Conservation (phyloP, 37 sponge, comb jelly and placozoan genomes). For the Beroe forskalii region DNA sequence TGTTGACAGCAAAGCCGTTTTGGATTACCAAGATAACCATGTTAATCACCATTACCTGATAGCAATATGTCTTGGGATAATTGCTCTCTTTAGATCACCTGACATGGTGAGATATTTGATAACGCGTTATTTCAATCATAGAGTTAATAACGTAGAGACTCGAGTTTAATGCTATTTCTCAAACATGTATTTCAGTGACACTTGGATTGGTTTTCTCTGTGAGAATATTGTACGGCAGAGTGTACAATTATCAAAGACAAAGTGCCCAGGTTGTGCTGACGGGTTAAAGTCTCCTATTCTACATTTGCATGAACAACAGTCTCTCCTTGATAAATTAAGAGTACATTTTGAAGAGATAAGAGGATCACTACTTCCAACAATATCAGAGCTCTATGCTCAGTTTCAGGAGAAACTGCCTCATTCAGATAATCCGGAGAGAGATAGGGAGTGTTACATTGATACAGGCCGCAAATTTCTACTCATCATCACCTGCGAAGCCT, state of each 20-base stretch:
- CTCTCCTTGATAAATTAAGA: background rate
- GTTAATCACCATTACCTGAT: no score
- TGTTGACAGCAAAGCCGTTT: no score
- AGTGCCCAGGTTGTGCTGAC: background rate
- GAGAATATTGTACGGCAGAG: background rate
- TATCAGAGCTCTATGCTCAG: background rate
- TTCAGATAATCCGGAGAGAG: background rate
- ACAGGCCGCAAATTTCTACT: background rate
- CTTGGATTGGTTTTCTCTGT: conserved; percentile 23
- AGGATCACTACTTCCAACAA: background rate
- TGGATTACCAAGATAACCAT: no score
- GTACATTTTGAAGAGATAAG: background rate
- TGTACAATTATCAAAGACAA: background rate
- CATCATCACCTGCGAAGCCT: background rate
- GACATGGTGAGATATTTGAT: no score
- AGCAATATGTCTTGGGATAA: no score
- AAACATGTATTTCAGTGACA: background rate
- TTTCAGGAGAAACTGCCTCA: background rate
- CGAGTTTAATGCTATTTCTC: background rate
- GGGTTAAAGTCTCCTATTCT: background rate
- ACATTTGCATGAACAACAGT: background rate
- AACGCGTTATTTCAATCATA: no score
- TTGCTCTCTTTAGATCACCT: no score
- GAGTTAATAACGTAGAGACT: no score
- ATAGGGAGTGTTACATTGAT: background rate